Conservation (phyloP, 2,797 vertebrate species). For the Chelon auratus region DNA sequence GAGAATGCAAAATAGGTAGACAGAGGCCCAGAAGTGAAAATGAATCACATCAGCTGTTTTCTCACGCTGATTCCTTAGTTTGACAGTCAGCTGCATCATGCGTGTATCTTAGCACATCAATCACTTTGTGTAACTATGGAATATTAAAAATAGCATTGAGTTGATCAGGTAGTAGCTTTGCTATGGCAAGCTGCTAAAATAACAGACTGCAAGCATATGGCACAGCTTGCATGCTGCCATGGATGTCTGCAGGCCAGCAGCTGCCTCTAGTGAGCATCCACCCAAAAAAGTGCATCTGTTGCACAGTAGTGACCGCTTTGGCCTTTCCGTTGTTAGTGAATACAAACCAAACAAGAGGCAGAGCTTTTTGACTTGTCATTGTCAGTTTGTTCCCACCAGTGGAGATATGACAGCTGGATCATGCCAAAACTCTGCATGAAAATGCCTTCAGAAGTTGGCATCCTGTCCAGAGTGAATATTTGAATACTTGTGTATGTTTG, state of each 20-base stretch:
- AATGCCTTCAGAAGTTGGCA: constrained; percentile 48
- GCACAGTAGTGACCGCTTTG: constrained; percentile 26
- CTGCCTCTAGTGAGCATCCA: constrained; percentile 21
- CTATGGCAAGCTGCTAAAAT: constrained; percentile 22
- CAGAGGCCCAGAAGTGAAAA: no score
- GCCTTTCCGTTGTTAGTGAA: constrained; percentile 35
- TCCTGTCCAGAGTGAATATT: constrained; percentile 58
- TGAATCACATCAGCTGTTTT: no score
- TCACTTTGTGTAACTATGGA: not conserved
- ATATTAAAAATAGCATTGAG: not conserved
- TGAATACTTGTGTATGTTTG: constrained; percentile 48
- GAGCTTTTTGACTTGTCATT: constrained; percentile 52
- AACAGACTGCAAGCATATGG: constrained; percentile 42
- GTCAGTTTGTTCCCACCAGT: constrained; percentile 46
- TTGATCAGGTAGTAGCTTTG: constrained; percentile 8
- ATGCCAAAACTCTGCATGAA: constrained; percentile 55
- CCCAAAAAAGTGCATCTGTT: constrained; percentile 48
- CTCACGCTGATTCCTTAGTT: no score
- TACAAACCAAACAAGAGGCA: constrained; percentile 20
- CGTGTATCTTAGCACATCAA: not conserved
- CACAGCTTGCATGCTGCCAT: constrained; percentile 28
- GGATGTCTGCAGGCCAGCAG: constrained; percentile 43
- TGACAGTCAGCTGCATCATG: no score
- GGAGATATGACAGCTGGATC: constrained; percentile 67
- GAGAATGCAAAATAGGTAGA: no score